A percentile compares a stretch with the other conserved stretches of the same genome.
Conservation (phyloP, 1,140 invertebrate genomes). For the Drosophila auraria region DNA sequence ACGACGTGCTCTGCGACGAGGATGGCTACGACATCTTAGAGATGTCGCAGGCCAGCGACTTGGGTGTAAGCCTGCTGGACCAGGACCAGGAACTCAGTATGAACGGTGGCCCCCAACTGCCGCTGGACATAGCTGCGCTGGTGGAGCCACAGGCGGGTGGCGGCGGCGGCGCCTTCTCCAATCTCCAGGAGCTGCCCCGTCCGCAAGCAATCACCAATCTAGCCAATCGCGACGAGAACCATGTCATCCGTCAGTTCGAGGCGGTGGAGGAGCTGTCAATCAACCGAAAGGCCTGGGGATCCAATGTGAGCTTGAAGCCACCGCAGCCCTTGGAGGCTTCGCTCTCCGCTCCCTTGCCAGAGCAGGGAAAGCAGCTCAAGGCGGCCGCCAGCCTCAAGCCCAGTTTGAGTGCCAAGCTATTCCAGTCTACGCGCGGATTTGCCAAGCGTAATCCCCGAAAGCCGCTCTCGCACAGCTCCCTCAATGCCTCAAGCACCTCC, state of each 20-base stretch:
- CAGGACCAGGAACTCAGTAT: constrained; percentile 32
- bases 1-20: constrained; percentile 85
- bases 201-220: constrained; percentile 56
- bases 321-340: constrained; percentile 32
- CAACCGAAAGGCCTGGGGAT: constrained; percentile 87
- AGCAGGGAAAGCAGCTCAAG: constrained; percentile 16
- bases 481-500: constrained; percentile 23
- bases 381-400: constrained; percentile 86
- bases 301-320: constrained; percentile 86
- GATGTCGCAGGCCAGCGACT: constrained; percentile 71
- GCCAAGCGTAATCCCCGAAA: constrained; percentile 91
- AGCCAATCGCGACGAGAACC: constrained; percentile 61
- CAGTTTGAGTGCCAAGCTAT: constrained; percentile 87
- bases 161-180: constrained; percentile 12
- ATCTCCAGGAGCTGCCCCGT: constrained; percentile 39
- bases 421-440: constrained; percentile 87
- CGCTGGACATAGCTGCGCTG: constrained; percentile 61
- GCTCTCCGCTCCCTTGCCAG: neutral
- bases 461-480: constrained; percentile 85
- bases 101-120: constrained; percentile 64
- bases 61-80: constrained; percentile 51
- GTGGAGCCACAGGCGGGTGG: constrained; percentile 30
- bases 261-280: constrained; percentile 68
- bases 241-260: constrained; percentile 71
- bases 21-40: constrained; percentile 82